Conservation (phyloP, 2,888 invertebrate species). For the Pecten maximus region DNA sequence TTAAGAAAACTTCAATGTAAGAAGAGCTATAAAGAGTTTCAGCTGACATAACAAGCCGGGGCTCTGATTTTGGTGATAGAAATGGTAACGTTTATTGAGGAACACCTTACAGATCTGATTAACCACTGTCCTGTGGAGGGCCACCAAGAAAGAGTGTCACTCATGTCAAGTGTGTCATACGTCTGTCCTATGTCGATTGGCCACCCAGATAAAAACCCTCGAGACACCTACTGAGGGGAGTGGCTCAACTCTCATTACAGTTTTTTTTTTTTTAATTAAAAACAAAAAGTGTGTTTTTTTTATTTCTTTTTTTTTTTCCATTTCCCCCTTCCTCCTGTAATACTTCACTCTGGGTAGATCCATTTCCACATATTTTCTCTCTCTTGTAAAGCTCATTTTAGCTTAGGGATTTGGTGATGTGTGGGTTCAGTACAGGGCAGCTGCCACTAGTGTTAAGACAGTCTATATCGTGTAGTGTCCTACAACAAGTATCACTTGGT, state of each 20-base stretch:
- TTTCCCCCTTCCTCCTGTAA: not conserved
- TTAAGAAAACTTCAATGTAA: not conserved
- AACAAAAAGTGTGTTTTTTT: not conserved
- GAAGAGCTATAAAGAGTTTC: not conserved
- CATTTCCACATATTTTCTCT: slow-evolving; percentile 37
- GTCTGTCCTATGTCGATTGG: not conserved
- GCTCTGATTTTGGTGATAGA: not conserved
- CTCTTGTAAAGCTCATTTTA: not conserved
- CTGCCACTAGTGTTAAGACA: not conserved
- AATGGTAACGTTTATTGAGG: not conserved
- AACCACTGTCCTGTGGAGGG: not conserved
- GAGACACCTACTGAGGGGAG: not conserved
- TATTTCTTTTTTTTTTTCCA: too few relatives aligned
- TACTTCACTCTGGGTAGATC: not conserved
- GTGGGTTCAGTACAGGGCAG: not conserved
- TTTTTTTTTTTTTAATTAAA: not conserved
- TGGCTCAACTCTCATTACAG: not conserved
- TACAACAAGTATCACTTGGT: not conserved
- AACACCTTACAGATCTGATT: not conserved
- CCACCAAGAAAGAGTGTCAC: not conserved
- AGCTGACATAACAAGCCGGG: not conserved
- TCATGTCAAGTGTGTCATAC: not conserved
- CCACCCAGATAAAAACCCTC: slow-evolving; percentile 11
- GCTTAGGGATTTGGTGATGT: not conserved
- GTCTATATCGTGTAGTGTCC: not conserved